These are phyloP conservation scores for Glyphotaelius pellucidus DNA, from an alignment of 2,888 invertebrate genomes.

Conservation along the genomic window DNA sequence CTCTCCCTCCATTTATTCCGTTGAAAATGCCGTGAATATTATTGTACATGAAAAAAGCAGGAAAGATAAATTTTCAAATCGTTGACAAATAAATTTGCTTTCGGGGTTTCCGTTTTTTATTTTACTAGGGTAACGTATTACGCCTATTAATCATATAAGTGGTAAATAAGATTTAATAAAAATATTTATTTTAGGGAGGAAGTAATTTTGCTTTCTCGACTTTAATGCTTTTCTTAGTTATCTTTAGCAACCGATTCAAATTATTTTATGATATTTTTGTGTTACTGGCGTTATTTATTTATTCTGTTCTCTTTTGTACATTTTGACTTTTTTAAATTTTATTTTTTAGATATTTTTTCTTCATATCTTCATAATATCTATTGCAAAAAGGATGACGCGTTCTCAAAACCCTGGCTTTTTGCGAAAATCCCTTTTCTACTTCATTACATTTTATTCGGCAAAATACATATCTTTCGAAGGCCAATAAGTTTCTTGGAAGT, in stretches of 20 bases:
- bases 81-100: neutral
- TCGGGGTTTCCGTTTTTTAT: neutral
- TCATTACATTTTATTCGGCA: neutral
- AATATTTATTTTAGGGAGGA: neutral
- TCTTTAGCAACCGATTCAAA: neutral
- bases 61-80: neutral
- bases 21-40: neutral
- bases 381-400: neutral
- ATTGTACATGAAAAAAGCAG: neutral
- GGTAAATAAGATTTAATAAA: neutral
- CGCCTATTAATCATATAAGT: neutral
- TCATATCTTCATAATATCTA: neutral
- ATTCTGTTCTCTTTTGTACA: neutral
- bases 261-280: neutral
- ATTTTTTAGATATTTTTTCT: neutral
- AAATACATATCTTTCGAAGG: neutral
- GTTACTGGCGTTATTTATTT: neutral
- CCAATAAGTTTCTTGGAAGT: neutral
- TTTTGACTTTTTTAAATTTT: neutral
- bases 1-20: neutral
- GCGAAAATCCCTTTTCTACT: neutral
- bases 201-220: neutral
- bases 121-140: neutral
- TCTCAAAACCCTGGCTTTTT: neutral
- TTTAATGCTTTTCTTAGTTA: neutral